Evolutionary conservation across 2,113 vertebrate species (phyloP), one percentile per base, ranked within the genome.

Genomic region (Procavia capensis): DNA sequence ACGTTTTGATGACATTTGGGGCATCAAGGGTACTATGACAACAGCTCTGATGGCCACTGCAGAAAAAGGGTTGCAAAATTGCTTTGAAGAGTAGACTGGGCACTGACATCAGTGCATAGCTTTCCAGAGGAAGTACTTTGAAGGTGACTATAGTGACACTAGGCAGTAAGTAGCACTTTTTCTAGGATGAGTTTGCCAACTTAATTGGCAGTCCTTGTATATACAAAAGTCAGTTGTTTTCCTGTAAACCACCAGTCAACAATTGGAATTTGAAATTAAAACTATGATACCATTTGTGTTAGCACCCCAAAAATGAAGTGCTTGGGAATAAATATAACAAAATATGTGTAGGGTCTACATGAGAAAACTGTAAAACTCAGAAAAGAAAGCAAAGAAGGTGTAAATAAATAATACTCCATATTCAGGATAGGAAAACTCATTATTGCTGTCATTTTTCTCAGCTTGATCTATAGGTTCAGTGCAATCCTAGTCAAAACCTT

Each of bases 241-340:
- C 16, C 29, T 94, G 9, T 86, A 63, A 80, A 39, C 17, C 16
- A 88, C 31, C 50, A 88, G 68, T 11, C 27, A 64, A 68, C 25
- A 92, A 82, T 57, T 95, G 34, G 14, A 54, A 54, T 54, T 54
- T 54, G 50, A 54, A 54, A 54, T 54, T 54, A 54, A 54, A 54
- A 54, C 13, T 4, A 54, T 16, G 17, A 54, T 54, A 54, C 50
- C 50, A 54, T 54, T 54, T 54, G 17, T 54, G 45, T 41, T 86
- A 47, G 25, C 39, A 70, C 59, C 59, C 43, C 50, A 41, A 61
- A 64, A 47, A 47, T 68, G 39, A 81, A 5, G 47, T 25, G 34
- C 63, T 94, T 74, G 80, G 74, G 72, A 66, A 41, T 89, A 86
- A 95, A 87, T 80, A 25, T 84, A 75, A 68, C 41, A 87, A 87